Base-by-base conservation (phyloP, 2,797 vertebrate species). In the Hemibagrus guttatus region DNA sequence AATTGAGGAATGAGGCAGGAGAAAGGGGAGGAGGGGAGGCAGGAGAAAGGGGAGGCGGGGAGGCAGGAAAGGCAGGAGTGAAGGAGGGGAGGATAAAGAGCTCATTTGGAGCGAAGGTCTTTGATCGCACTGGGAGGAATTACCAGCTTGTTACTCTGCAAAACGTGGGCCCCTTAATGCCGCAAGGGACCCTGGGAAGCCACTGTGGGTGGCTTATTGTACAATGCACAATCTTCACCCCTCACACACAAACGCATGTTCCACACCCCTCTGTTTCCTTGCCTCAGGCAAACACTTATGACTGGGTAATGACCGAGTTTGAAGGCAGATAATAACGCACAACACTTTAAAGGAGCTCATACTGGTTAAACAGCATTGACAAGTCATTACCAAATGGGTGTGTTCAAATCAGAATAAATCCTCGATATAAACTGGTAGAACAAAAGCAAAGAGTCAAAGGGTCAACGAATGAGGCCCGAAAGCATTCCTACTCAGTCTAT, bases 81-180 rank as follows among this genome's bases (percentile, higher is more conserved):
- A 88, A 81, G 76, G 83, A 91, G 64, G 72, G 86, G 46, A 17
- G 76, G 68, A 85, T 86, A 85, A 86, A 86, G 85, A 83, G 83
- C 88, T 87, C 75, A 81, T 89, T 58, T 87, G 90, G 87, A 59
- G 74, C 88, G 86, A 85, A 90, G 79, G 88, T 86, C 92, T 95
- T 95, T 95, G 94, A 96, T 95, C 94, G 89, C 78, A 84, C 90
- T 86, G 88, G 91, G 91, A 92, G 92, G 91, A 94, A 94, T 93
- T 93, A 94, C 90, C 91, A 94, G 89, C 91, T 93, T 90, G 90
- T 85, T 93, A 92, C 89, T 91, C 61, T 89, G 76, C 83, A 89
- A 90, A 85, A 93, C 59, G 90, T 84, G 90, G 91, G 89, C 85
- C 79, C 83, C 87, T n/a, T 74, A 61, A 75, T 85, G 89, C 88